Base-by-base conservation (phyloP, 2,113 vertebrate species). In the Morone chrysops region DNA sequence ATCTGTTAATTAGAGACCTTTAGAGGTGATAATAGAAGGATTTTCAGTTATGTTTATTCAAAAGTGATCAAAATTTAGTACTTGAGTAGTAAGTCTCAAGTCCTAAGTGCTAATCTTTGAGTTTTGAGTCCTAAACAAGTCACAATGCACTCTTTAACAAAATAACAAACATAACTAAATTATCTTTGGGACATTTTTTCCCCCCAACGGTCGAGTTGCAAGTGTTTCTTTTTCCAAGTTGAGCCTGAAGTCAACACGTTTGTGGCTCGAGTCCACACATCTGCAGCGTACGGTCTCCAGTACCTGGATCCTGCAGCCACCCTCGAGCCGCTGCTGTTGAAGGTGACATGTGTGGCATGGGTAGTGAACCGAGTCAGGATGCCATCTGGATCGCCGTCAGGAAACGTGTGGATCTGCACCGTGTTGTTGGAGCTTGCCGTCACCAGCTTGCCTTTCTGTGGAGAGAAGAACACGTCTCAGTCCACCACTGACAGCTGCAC, bases 311-410 rank as follows among this genome's bases (percentile, higher is more conserved):
- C 98, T n/a, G 97, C 98, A 50, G 97, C 98, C 1, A 98, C 89
- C 77, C 84, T 95, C 8, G 95, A 91, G 20, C 98, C 98, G 1
- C 90, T 94, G 1, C 62, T 67, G 71, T 96, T 99, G 47, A 99
- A 99, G 85, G 95, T 57, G 20, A 99, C 95, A 0, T 99, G 98
- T 65, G 97, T 98, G 87, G 95, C 97, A 17, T 96, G 97, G 73
- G 91, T 96, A 63, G 98, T 99, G 92, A 99, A 99, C 18, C 98
- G 97, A 4, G 98, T 99, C 68, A 99, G 91, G 89, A 99, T 98
- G 22, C 98, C 98, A 60, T 99, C 97, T 0, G 98, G 97, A 66
- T 94, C 94, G 11, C 98, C 98, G 5, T 97, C 96, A 0, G 98
- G 98, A 71, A 99, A 99, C 0, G 98, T 97, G 89, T 99, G 97